phyloP scores from a whole-genome alignment of 2,797 vertebrate genomes.

The Atherinosoma microstoma region DNA sequence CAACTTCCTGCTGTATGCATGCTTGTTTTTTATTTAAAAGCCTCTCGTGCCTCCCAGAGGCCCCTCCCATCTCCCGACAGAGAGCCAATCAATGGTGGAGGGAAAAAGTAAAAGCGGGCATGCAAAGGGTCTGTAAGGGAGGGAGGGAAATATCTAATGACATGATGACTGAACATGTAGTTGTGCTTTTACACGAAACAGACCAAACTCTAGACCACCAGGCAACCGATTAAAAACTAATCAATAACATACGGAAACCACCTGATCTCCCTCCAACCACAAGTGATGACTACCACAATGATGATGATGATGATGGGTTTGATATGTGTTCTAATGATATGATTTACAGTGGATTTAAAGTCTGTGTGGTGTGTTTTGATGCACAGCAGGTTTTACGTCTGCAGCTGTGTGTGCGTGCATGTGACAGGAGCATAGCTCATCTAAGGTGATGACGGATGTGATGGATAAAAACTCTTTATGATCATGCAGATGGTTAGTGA shows the following conservation, averaged over 20 bases:
- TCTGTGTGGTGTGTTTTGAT: conserved; percentile 52
- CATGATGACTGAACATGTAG: conserved; percentile 46
- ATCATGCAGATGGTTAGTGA: conserved; percentile 82
- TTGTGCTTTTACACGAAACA: conserved; percentile 81
- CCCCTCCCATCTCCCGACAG: conserved; percentile 58
- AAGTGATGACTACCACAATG: conserved; percentile 54
- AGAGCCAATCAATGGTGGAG: conserved; percentile 66
- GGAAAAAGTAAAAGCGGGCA: conserved; percentile 68
- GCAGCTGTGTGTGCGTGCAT: conserved; percentile 24
- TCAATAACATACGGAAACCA: conserved; percentile 68
- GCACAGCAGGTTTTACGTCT: conserved; percentile 44
- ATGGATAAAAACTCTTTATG: conserved; percentile 75
- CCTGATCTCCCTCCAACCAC: conserved; percentile 58
- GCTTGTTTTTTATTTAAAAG: conserved; percentile 35
- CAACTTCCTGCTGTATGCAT: conserved; percentile 31
- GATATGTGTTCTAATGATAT: conserved; percentile 56
- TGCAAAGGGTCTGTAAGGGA: conserved; percentile 53
- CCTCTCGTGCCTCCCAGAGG: conserved; percentile 43
- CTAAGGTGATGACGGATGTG: conserved; percentile 64
- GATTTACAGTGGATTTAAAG: conserved; percentile 47
- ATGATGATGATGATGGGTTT: conserved; percentile 21
- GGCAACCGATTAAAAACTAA: conserved; percentile 64
- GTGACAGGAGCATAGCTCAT: conserved; percentile 79
- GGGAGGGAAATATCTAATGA: conserved; percentile 17
- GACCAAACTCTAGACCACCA: conserved; percentile 72